A percentile compares a stretch with the other conserved stretches of the same genome.
Conservation (phyloP, 2,113 vertebrate species). For the Lagopus leucura region DNA sequence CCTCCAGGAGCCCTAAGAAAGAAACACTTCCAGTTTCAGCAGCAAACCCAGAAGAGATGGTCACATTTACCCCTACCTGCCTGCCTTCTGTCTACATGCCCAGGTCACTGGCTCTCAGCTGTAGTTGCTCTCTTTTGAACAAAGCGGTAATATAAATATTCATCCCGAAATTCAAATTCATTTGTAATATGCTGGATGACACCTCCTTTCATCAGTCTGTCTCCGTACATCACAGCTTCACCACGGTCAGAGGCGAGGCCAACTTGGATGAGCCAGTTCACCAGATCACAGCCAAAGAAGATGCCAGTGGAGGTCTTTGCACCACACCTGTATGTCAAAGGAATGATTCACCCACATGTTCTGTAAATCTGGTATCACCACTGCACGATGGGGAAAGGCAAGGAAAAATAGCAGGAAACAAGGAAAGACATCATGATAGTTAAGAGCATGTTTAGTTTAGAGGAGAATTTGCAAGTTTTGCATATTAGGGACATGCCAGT, state of each 20-base stretch:
- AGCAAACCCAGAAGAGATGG: conserved; percentile 11
- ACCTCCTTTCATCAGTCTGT: conserved; percentile 86
- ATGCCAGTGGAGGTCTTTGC: conserved; percentile 80
- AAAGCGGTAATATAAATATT: conserved; percentile 87
- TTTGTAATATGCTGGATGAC: conserved; percentile 88
- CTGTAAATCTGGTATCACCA: conserved; percentile 86
- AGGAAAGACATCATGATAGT: conserved; percentile 77
- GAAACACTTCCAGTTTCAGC: neutral
- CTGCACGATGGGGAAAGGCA: conserved; percentile 78
- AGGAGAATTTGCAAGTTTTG: conserved; percentile 52
- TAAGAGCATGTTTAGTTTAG: conserved; percentile 63
- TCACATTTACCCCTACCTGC: neutral
- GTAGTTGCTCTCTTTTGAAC: conserved; percentile 57
- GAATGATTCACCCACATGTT: conserved; percentile 84
- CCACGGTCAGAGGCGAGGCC: conserved; percentile 89
- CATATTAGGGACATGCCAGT: conserved; percentile 47
- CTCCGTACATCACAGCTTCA: conserved; percentile 89
- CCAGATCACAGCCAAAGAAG: conserved; percentile 93
- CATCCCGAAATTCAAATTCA: conserved; percentile 87
- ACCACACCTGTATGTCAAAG: conserved; percentile 88
- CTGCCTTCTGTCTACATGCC: neutral
- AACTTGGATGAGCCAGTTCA: conserved; percentile 92
- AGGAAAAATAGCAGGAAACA: conserved; percentile 72
- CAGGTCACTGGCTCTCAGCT: conserved; percentile 13
- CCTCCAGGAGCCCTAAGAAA: neutral